Evolutionary conservation across 2,888 invertebrate species (phyloP), one percentile per base, ranked within the genome.

Genomic region (Metacarcinus magister): DNA sequence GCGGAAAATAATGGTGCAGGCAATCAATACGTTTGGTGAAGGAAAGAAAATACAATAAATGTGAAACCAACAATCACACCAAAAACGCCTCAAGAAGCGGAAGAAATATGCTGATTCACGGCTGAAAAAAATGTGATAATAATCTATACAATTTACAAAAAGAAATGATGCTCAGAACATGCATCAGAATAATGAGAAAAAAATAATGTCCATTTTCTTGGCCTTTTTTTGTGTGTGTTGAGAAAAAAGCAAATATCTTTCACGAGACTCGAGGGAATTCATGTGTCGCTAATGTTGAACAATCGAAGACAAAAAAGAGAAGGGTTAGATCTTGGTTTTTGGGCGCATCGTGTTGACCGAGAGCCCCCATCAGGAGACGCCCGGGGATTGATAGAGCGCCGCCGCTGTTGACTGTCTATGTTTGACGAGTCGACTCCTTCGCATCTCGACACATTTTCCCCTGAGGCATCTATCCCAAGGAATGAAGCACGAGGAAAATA

Each of bases 201-300:
- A 67, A 67, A 23, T 16, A 23, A 67, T 67, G 19, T 23, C 67
- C 67, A 19, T 10, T 67, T 67, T 23, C n/a, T 5, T 67, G 10
- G 10, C 23, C n/a, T 67, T 23, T 67, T 67, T 67, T 23, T 4
- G 16, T 23, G 19, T 67, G n/a, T 54, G 16, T 54, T 10, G 54
- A 54, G 54, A 10, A 54, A n/a, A n/a, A 19, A 32, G 10, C 32
- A 13, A 82, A 82, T 32, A 82, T 82, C 82, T 82, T 82, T 82
- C 82, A 7, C 10, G 82, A 8, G 5, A 82, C 82, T 32, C 28
- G 82, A 8, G 82, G 19, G 8, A 8, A 7, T 82, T 32, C 13
- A 32, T 32, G 82, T 82, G 82, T 67, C 67, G 82, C 82, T 82
- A 82, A 82, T 82, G 82, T 32, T 82, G 82, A 19, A 82, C 32